phyloP scores from a whole-genome alignment of 2,888 invertebrate species.

The Platynereis dumerilii region DNA sequence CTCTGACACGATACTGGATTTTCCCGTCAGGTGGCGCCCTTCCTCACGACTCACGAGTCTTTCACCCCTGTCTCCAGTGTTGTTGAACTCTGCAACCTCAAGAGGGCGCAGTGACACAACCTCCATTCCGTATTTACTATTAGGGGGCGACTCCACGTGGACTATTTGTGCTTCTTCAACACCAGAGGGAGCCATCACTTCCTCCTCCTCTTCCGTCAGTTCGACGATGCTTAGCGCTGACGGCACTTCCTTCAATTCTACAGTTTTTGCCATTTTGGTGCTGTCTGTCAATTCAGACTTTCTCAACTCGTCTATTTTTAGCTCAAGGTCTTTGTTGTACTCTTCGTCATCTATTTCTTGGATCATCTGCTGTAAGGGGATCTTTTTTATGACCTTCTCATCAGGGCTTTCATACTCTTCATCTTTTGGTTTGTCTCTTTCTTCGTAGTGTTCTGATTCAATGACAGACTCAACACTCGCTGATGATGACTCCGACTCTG shows the following conservation, averaged over 20 bases:
- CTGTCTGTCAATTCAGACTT: neutral
- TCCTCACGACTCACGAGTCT: too few species aligned
- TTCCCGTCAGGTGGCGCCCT: too few species aligned
- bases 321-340: conserved; percentile 20
- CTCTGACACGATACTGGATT: too few species aligned
- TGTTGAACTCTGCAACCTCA: too few species aligned
- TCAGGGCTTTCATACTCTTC: neutral
- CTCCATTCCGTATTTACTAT: too few species aligned
- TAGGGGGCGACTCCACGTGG: too few species aligned
- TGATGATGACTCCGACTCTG: neutral
- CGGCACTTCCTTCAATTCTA: conserved; percentile 69
- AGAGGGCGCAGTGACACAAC: too few species aligned
- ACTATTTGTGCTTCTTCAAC: conserved; percentile 28
- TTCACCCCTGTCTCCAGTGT: too few species aligned
- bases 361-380: too few species aligned
- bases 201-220: conserved; percentile 52
- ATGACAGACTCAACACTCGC: conserved; percentile 4
- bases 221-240: conserved; percentile 29
- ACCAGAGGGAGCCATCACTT: conserved; percentile 59
- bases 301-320: conserved; percentile 33
- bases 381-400: neutral
- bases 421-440: neutral
- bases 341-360: conserved; percentile 66
- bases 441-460: conserved; percentile 2
- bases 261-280: conserved; percentile 35